These are phyloP conservation scores for Pararge aegeria DNA, from an alignment of 1,140 invertebrate genomes.

Conservation along the genomic window DNA sequence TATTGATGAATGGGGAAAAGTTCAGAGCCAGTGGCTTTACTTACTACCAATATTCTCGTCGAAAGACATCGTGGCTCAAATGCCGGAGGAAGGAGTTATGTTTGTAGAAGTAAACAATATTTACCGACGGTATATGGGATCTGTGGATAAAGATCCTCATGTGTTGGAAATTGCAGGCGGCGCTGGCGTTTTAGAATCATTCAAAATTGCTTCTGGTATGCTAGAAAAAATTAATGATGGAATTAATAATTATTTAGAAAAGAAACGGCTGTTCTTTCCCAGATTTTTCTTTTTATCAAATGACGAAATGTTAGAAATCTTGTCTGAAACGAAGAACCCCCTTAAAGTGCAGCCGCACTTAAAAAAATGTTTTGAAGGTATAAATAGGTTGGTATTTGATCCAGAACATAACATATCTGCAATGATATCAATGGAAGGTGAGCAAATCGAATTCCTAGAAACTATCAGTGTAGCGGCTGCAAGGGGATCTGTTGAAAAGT, in stretches of 20 bases:
- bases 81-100: conserved; percentile 93
- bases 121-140: conserved; percentile 90
- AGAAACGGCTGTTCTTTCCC: conserved; percentile 94
- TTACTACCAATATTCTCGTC: conserved; percentile 96
- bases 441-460: conserved; percentile 86
- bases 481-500: conserved; percentile 94
- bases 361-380: conserved; percentile 95
- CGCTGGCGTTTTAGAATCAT: conserved; percentile 86
- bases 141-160: conserved; percentile 85
- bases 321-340: conserved; percentile 95
- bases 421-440: conserved; percentile 93
- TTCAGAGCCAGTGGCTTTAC: conserved; percentile 94
- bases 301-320: conserved; percentile 96
- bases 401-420: conserved; percentile 88
- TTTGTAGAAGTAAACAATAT: conserved; percentile 88
- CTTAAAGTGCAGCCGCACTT: conserved; percentile 93
- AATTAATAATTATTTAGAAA: conserved; percentile 94
- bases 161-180: conserved; percentile 88
- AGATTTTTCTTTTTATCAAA: conserved; percentile 97
- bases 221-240: conserved; percentile 93
- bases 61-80: conserved; percentile 95
- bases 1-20: conserved; percentile 93
- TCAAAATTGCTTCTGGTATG: conserved; percentile 86
- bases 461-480: conserved; percentile 89
- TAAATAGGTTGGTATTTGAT: conserved; percentile 87